These are phyloP conservation scores for Microcebus griseorufus DNA, from an alignment of 2,113 vertebrate species.

Conservation along the genomic window DNA sequence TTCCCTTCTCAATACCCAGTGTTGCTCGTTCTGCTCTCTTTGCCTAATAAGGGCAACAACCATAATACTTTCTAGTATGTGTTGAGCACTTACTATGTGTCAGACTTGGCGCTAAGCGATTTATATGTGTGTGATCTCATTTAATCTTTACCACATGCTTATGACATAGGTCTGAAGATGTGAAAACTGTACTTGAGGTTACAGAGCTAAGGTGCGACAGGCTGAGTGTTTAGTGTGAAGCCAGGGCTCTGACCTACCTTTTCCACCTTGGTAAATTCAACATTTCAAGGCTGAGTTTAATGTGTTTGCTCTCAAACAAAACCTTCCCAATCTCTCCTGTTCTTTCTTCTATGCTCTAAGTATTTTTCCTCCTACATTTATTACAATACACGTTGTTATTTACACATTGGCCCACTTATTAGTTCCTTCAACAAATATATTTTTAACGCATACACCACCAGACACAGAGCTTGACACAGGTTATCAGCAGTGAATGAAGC, in stretches of 20 bases:
- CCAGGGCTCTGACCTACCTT: not conserved
- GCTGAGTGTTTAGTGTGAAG: not conserved
- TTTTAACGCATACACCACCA: not conserved
- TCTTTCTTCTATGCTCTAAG: not conserved
- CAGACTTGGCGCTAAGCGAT: not conserved
- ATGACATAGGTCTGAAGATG: not conserved
- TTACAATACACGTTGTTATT: not conserved
- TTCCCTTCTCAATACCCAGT: not conserved
- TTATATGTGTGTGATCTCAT: not conserved
- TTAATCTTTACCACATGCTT: not conserved
- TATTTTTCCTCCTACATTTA: not conserved
- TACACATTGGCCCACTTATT: not conserved
- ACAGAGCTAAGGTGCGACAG: not conserved
- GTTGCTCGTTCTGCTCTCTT: not conserved
- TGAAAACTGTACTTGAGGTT: not conserved
- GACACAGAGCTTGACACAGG: not conserved
- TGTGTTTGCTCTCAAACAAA: not conserved
- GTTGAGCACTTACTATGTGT: not conserved
- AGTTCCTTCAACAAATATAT: not conserved
- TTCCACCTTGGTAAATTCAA: not conserved
- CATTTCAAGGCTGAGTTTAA: slow-evolving; percentile 3
- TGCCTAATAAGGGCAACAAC: not conserved
- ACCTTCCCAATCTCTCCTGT: not conserved
- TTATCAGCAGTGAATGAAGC: not conserved
- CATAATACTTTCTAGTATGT: not conserved